Evolutionary conservation across 2,113 vertebrate genomes (phyloP), one percentile per base, ranked within the genome.

Genomic region (Acinonyx jubatus): DNA sequence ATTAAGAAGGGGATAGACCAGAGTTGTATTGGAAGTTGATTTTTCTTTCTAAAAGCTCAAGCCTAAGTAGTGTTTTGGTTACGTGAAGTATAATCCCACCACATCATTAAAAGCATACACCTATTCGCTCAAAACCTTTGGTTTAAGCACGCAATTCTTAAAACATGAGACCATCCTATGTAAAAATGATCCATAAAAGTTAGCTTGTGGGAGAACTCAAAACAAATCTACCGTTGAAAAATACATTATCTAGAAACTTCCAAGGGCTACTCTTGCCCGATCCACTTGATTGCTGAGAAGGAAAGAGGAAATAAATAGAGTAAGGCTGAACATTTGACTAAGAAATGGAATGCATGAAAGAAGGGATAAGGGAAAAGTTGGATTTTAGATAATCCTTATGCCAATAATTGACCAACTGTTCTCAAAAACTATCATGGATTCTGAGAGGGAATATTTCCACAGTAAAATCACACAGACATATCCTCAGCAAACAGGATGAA

Each of bases 161-260:
- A 85, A 85, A 76, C 10, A 65, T 4, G 8, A 82, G 21, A 55
- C 66, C 31, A 15, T 68, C 45, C 52, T 21, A 15, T 57, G 94
- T 80, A 76, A 33, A 94, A 92, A 57, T 73, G 61, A 74, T 68
- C 33, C 38, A 79, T 48, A 65, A 97, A 95, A 88, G 48, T 87
- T 79, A 85, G 69, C 63, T 69, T 76, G 15, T 83, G 31, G 52
- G 61, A 84, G 31, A 94, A 90, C 4, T 41, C 38, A 86, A 94
- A 88, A 87, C 65, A 97, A 89, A 83, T 57, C 27, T 7, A 82
- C 63, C 41, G 92, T 89, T 94, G 79, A 94, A 85, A 97, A 91
- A 80, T 81, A 41, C 33, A 80, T 23, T 63, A 90, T 91, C 29
- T 85, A 91, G 50, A 97, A 81, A 95, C 6, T 61, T 96, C n/a